A percentile compares a stretch with the other conserved stretches of the same genome.
These are phyloP conservation scores for Orussus abietinus DNA, from an alignment of 1,140 invertebrate species.

Conservation along the genomic window DNA sequence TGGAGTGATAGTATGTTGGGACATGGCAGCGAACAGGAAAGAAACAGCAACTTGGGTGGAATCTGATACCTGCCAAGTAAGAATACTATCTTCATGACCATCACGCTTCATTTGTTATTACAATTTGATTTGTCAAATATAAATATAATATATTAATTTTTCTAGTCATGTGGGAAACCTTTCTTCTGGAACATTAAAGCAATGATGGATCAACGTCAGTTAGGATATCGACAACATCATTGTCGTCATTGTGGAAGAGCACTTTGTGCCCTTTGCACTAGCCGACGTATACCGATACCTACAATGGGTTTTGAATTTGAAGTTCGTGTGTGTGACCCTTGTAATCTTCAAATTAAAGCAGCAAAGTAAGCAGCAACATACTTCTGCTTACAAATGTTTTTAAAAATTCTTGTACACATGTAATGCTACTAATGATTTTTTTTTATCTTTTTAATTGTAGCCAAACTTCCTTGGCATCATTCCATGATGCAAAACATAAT, in stretches of 20 bases:
- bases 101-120: not conserved
- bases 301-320: slow-evolving; percentile 97
- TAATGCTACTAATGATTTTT: not conserved
- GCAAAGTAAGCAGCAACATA: slow-evolving; percentile 78
- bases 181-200: slow-evolving; percentile 98
- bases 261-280: slow-evolving; percentile 89
- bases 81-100: slow-evolving; percentile 8
- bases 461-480: slow-evolving; percentile 84
- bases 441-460: slow-evolving; percentile 54
- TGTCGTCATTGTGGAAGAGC: slow-evolving; percentile 90
- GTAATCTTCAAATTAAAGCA: slow-evolving; percentile 76
- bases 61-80: slow-evolving; percentile 75
- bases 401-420: not conserved
- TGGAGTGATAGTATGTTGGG: slow-evolving; percentile 91
- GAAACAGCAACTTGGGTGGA: slow-evolving; percentile 95
- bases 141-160: slow-evolving; percentile 9
- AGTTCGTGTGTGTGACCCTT: slow-evolving; percentile 92
- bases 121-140: not conserved
- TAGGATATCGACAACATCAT: slow-evolving; percentile 87
- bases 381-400: not conserved
- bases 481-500: slow-evolving; percentile 92
- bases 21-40: slow-evolving; percentile 81
- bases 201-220: slow-evolving; percentile 95
- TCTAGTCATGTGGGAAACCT: slow-evolving; percentile 83
- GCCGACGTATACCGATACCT: slow-evolving; percentile 82